phyloP scores from a whole-genome alignment of 1,140 invertebrate genomes.

The Scaptomyza graminum region DNA sequence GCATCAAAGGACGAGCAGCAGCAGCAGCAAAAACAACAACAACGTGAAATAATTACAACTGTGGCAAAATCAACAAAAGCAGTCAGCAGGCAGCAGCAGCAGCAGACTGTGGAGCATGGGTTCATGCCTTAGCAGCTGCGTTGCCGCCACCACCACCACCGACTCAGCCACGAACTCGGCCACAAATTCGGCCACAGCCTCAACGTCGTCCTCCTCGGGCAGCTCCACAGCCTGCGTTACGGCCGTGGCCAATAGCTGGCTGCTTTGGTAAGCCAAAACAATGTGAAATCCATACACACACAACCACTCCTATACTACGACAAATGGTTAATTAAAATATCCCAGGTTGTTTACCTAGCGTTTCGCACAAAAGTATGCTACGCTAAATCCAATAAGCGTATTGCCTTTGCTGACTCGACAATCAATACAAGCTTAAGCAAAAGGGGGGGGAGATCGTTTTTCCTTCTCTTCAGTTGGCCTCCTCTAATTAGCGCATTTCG shows the following conservation, averaged over 20 bases:
- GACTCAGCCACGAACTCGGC: constrained; percentile 26
- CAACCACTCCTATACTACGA: background rate
- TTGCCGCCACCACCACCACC: constrained; percentile 38
- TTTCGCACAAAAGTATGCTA: constrained; percentile 50
- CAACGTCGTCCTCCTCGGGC: constrained; percentile 48
- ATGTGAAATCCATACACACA: background rate
- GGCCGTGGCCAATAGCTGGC: constrained; percentile 47
- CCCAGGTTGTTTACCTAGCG: constrained; percentile 57
- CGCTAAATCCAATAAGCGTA: constrained; percentile 62
- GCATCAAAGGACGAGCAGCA: background rate
- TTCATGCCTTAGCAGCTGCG: constrained; percentile 74
- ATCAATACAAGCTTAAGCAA: constrained; percentile 59
- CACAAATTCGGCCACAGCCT: constrained; percentile 40
- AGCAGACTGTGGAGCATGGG: constrained; percentile 58
- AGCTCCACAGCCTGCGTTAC: constrained; percentile 38
- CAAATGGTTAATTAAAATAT: constrained; percentile 61
- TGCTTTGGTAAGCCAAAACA: constrained; percentile 49
- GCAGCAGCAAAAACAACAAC: too few species aligned
- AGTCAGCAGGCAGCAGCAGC: constrained; percentile 22
- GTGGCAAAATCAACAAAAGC: constrained; percentile 18
- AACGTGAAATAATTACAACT: constrained; percentile 28
- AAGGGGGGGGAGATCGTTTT: background rate
- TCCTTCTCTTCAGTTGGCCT: too few species aligned
- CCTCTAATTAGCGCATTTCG: constrained; percentile 44
- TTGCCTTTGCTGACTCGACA: constrained; percentile 37